These are phyloP conservation scores for Monomorium pharaonis DNA, from an alignment of 1,140 invertebrate genomes.

Conservation along the genomic window DNA sequence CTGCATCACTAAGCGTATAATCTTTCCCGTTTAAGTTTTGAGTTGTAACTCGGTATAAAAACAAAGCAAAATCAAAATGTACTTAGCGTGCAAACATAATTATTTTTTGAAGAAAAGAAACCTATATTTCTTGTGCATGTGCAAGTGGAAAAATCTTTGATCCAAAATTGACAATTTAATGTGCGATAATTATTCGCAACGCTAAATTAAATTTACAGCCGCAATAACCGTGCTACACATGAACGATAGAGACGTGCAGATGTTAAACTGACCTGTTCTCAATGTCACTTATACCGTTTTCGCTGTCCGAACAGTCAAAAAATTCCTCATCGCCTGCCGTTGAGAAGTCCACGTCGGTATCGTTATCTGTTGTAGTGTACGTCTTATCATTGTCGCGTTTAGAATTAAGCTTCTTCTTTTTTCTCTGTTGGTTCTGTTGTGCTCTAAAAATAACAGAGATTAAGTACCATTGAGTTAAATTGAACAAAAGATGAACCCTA, in stretches of 20 bases:
- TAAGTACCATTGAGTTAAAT: background rate
- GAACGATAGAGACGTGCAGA: constrained; percentile 16
- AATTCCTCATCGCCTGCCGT: constrained; percentile 83
- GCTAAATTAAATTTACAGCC: constrained; percentile 19
- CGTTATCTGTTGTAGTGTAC: constrained; percentile 74
- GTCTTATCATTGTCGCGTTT: constrained; percentile 75
- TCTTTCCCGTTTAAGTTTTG: constrained; percentile 78
- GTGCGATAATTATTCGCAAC: constrained; percentile 23
- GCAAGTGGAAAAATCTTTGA: constrained; percentile 32
- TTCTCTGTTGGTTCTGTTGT: constrained; percentile 75
- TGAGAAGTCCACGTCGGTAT: constrained; percentile 81
- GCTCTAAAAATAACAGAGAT: constrained; percentile 56
- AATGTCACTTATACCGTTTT: constrained; percentile 73
- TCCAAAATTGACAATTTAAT: constrained; percentile 22
- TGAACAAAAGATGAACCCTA: background rate
- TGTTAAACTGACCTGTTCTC: constrained; percentile 77
- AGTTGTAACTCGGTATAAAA: constrained; percentile 24
- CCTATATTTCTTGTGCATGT: background rate
- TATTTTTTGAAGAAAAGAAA: background rate
- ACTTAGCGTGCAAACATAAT: background rate
- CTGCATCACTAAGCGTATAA: constrained; percentile 84
- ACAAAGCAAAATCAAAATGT: constrained; percentile 11
- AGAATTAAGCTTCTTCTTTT: constrained; percentile 69
- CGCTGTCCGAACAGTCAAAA: constrained; percentile 83
- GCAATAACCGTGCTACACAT: background rate